Conservation (phyloP, 2,888 invertebrate genomes). For the Neria commutata region DNA sequence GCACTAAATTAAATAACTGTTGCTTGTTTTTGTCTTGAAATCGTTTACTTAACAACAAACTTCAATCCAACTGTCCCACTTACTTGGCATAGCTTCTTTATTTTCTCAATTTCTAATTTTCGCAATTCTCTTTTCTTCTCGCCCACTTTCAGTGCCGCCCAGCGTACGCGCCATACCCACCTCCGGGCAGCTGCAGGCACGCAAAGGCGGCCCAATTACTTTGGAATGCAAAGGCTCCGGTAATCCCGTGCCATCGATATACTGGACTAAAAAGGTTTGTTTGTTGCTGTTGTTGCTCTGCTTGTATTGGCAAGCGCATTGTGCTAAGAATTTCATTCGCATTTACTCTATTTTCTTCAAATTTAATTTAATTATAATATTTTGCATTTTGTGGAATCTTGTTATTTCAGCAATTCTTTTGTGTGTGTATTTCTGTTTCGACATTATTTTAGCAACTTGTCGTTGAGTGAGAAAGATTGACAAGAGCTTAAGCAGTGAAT, state of each 20-base stretch:
- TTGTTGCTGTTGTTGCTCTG: not conserved
- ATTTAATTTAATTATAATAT: conserved; percentile 10
- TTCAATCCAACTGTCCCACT: no score
- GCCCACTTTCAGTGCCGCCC: conserved; percentile 66
- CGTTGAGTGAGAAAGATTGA: conserved; percentile 12
- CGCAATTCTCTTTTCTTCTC: conserved; percentile 18
- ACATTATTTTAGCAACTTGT: not conserved
- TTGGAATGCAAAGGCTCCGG: conserved; percentile 74
- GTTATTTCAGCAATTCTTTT: not conserved
- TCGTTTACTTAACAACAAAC: no score
- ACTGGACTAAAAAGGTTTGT: conserved; percentile 66
- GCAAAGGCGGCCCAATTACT: conserved; percentile 72
- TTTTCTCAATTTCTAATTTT: no score
- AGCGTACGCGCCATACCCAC: conserved; percentile 72
- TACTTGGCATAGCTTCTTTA: no score
- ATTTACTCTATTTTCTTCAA: not conserved
- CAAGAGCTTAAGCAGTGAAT: conserved; percentile 11
- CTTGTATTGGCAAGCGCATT: not conserved
- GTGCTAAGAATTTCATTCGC: no score
- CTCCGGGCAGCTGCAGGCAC: conserved; percentile 69
- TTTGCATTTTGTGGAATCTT: conserved; percentile 33
- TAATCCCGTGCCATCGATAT: conserved; percentile 74
- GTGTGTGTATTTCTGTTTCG: not conserved
- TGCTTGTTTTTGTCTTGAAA: no score
- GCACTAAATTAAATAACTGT: no score